Evolutionary conservation across 1,140 invertebrate species (phyloP).

Genomic region (Zaprionus capensis): DNA sequence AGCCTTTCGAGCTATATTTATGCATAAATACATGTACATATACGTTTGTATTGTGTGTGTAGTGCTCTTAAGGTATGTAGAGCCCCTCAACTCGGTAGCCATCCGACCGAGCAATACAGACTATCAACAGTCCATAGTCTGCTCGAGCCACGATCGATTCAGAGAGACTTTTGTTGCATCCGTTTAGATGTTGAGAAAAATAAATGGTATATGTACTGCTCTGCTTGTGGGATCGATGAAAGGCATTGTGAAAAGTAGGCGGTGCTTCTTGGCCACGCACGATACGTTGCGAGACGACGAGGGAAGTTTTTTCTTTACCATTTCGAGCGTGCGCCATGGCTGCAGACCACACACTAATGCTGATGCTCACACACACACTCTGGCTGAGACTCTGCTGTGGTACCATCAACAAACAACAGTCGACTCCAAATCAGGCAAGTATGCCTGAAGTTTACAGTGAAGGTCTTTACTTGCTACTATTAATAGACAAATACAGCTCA

Average conservation of each 20-base stretch:
- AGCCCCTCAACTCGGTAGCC: conserved; percentile 65
- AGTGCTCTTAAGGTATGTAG: conserved; percentile 6
- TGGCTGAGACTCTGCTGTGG: conserved; percentile 17
- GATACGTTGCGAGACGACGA: conserved; percentile 19
- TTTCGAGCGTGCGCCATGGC: conserved; percentile 76
- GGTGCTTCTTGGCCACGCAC: conserved; percentile 58
- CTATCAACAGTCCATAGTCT: conserved; percentile 33
- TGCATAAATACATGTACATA: neutral
- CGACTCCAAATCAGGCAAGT: neutral
- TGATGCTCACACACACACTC: conserved; percentile 7
- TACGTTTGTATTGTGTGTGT: neutral
- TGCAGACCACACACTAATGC: conserved; percentile 14
- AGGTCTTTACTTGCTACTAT: neutral
- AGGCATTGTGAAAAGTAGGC: conserved; percentile 75
- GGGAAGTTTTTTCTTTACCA: conserved; percentile 39
- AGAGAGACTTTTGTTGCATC: conserved; percentile 51
- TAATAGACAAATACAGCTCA: neutral
- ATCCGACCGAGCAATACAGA: conserved; percentile 39
- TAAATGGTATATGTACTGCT: conserved; percentile 59
- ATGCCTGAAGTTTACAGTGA: neutral
- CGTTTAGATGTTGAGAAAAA: conserved; percentile 50
- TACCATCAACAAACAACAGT: conserved; percentile 21
- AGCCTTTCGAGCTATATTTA: conserved; percentile 35
- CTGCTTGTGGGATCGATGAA: conserved; percentile 75
- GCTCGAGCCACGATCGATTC: conserved; percentile 53